Conservation (phyloP, 2,113 vertebrate species). For the Phaethornis superciliosus region DNA sequence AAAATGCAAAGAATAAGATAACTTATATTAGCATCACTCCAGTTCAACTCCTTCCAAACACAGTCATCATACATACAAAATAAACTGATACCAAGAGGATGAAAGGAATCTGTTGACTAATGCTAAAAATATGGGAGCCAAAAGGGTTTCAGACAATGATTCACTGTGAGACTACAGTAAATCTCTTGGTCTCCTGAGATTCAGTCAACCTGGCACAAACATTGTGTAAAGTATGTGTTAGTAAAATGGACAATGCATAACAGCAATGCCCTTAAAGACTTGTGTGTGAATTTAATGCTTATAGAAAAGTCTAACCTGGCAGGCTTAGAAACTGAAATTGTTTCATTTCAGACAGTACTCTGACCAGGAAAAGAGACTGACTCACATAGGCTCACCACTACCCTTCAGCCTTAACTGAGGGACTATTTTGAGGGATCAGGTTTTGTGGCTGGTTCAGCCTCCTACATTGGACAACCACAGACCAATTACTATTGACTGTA, state of each 20-base stretch:
- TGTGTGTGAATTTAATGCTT: background rate
- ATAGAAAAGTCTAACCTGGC: background rate
- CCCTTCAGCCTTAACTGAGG: background rate
- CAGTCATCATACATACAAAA: background rate
- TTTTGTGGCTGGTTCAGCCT: background rate
- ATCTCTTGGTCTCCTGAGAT: background rate
- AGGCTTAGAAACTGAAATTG: background rate
- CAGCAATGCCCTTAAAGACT: background rate
- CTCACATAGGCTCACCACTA: background rate
- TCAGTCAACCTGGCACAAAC: background rate
- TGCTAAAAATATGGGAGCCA: background rate
- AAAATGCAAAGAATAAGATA: background rate
- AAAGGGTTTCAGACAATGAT: constrained; percentile 23
- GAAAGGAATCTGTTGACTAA: constrained; percentile 46
- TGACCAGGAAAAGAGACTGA: background rate
- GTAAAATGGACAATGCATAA: background rate
- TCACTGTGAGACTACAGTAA: background rate
- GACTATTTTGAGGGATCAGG: background rate
- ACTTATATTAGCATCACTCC: background rate
- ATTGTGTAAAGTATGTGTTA: background rate
- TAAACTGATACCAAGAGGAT: background rate
- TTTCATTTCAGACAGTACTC: background rate
- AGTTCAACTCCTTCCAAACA: background rate
- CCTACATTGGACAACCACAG: background rate
- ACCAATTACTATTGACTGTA: background rate